A percentile compares a stretch with the other conserved stretches of the same genome.
Conservation (phyloP, 2,888 invertebrate genomes). For the Nasonovia ribisnigri region DNA sequence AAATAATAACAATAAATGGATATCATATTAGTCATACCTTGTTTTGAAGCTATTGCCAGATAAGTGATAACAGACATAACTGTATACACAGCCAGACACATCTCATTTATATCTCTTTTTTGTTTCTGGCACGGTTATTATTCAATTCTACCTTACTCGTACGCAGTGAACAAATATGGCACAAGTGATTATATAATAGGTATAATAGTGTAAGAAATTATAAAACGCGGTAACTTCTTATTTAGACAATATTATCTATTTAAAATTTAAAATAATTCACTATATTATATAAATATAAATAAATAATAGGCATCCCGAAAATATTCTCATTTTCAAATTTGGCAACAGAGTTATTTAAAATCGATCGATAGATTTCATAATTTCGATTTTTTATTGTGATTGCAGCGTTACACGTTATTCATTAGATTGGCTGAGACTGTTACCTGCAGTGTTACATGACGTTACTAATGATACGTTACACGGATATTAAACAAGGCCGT, state of each 20-base stretch:
- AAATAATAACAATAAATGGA: not conserved
- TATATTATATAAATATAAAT: not conserved
- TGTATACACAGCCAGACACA: not conserved
- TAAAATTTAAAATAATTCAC: not conserved
- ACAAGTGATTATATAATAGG: not conserved
- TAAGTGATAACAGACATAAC: not conserved
- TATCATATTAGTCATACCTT: not conserved
- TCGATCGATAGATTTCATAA: not conserved
- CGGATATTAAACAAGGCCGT: not conserved
- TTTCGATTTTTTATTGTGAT: not conserved
- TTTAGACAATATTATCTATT: not conserved
- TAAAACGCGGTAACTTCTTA: not conserved
- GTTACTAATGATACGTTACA: not conserved
- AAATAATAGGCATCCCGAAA: not conserved
- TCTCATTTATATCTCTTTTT: not conserved
- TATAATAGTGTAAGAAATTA: not conserved
- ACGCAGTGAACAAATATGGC: not conserved
- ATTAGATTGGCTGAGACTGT: not conserved
- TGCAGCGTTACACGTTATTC: not conserved
- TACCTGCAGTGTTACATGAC: not conserved
- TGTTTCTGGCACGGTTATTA: not conserved
- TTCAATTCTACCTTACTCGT: not conserved
- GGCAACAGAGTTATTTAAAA: not conserved
- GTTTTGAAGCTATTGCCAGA: constrained; percentile 5
- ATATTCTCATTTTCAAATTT: not conserved